Percentiles rank a stretch among this genome's conserved stretches.
phyloP scores from a whole-genome alignment of 2,888 invertebrate species.

The Drosophila siamana region DNA sequence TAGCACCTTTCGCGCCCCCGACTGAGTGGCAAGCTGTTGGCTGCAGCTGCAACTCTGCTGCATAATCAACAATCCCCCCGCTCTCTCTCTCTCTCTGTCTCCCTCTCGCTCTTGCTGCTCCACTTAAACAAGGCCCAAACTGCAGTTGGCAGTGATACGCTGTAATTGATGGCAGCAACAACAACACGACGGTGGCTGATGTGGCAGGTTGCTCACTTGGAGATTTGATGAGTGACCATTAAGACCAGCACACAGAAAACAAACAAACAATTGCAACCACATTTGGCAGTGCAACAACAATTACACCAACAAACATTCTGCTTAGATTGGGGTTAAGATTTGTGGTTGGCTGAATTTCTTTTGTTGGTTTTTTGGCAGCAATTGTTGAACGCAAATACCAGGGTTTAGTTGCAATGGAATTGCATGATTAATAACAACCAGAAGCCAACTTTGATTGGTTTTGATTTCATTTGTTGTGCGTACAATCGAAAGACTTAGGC shows the following conservation, averaged over 20 bases:
- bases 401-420: background rate
- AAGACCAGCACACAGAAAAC: constrained; percentile 44
- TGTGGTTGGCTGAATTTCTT: constrained; percentile 45
- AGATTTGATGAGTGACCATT: constrained; percentile 74
- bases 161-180: constrained; percentile 63
- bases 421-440: constrained; percentile 3
- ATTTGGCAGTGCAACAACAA: constrained; percentile 57
- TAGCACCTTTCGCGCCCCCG: constrained; percentile 73
- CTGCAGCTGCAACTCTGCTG: constrained; percentile 60
- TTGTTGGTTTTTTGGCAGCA: constrained; percentile 6
- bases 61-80: constrained; percentile 44
- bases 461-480: background rate
- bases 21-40: constrained; percentile 36
- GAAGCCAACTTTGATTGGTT: background rate
- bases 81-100: background rate
- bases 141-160: constrained; percentile 52
- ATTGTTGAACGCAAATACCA: background rate
- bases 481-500: constrained; percentile 58
- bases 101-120: constrained; percentile 31
- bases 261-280: constrained; percentile 44
- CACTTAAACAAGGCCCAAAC: constrained; percentile 52
- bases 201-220: constrained; percentile 49
- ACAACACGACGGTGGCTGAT: constrained; percentile 45
- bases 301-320: constrained; percentile 35
- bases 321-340: constrained; percentile 65